Evolutionary conservation across 2,797 vertebrate species (phyloP).

Genomic region (Poeciliopsis gracilis): DNA sequence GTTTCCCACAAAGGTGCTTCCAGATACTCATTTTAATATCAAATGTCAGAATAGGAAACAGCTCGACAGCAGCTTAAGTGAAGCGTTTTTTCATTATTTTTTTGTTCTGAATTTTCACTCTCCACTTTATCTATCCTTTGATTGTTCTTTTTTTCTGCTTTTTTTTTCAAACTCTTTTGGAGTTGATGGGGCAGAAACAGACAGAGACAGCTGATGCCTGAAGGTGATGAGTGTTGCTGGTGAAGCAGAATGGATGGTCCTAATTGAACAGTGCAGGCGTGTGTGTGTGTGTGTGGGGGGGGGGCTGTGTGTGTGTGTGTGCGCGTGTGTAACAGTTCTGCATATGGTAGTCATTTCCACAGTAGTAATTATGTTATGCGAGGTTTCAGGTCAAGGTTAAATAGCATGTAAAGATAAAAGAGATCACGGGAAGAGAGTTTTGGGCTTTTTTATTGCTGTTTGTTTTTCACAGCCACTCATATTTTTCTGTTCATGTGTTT

Average conservation of each 20-base stretch:
- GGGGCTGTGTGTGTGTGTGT: constrained; percentile 13
- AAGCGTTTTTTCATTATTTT: neutral
- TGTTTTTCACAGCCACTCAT: constrained; percentile 39
- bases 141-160: neutral
- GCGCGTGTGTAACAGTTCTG: constrained; percentile 26
- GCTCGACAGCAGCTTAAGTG: neutral
- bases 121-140: neutral
- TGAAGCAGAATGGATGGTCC: constrained; percentile 71
- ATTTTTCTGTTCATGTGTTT: constrained; percentile 19
- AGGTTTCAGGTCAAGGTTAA: constrained; percentile 77
- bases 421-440: constrained; percentile 44
- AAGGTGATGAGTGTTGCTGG: constrained; percentile 64
- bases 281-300: constrained; percentile 17
- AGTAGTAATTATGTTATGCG: constrained; percentile 73
- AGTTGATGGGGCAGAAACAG: constrained; percentile 54
- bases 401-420: constrained; percentile 80
- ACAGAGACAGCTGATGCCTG: constrained; percentile 62
- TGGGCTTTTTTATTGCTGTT: constrained; percentile 50
- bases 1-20: neutral
- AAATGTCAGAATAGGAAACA: neutral
- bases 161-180: constrained; percentile 20
- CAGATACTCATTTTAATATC: neutral
- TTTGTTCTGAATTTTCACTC: neutral
- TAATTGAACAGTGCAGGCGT: constrained; percentile 61
- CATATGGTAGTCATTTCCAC: constrained; percentile 73